These are phyloP conservation scores for Clitarchus hookeri DNA, from an alignment of 2,888 invertebrate species.

Conservation along the genomic window DNA sequence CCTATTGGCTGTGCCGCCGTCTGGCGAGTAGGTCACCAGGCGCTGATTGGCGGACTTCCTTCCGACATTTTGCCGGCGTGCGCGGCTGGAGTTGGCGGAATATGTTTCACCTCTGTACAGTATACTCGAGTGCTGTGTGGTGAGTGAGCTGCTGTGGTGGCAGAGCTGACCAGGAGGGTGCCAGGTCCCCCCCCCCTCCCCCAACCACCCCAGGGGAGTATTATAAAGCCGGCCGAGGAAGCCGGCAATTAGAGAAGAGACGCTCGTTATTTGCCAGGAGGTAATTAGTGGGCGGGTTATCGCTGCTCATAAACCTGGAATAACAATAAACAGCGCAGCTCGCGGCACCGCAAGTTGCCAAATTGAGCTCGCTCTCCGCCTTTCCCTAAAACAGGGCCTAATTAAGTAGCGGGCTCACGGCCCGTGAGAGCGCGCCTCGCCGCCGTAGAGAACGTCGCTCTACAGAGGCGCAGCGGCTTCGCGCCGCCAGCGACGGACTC, in stretches of 20 bases:
- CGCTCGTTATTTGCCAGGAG: neutral
- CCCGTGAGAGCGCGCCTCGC: neutral
- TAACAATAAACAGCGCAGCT: neutral
- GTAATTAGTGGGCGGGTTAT: slow-evolving; percentile 14
- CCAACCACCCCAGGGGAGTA: neutral
- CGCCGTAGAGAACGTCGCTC: neutral
- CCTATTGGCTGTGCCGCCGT: too few relatives aligned
- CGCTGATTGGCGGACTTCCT: too few relatives aligned
- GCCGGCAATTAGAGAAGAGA: neutral
- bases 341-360: neutral
- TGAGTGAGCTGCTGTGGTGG: too few relatives aligned
- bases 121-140: too few relatives aligned
- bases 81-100: too few relatives aligned
- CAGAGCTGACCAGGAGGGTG: too few relatives aligned
- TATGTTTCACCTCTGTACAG: too few relatives aligned
- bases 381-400: neutral
- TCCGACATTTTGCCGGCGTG: too few relatives aligned
- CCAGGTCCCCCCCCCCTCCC: too few relatives aligned
- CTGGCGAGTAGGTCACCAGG: too few relatives aligned
- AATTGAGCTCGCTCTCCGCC: neutral
- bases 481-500: too few relatives aligned
- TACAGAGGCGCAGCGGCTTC: neutral
- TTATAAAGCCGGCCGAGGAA: neutral
- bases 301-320: neutral
- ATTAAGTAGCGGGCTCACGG: neutral